Base-by-base conservation (phyloP, 2,113 vertebrate species). In the Sturnus vulgaris region DNA sequence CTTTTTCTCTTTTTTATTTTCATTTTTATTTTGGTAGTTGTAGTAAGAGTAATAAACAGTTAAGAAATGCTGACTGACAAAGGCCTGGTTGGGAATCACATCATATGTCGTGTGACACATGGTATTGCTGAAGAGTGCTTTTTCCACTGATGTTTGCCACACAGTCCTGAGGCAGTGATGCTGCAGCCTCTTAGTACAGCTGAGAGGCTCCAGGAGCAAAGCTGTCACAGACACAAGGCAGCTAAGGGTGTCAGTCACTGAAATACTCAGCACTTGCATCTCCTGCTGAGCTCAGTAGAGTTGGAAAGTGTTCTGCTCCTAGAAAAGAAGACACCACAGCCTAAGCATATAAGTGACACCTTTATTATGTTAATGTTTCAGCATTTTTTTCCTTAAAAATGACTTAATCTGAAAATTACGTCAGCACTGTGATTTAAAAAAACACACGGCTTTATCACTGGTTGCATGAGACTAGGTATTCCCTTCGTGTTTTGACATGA, bases 141-240 rank as follows among this genome's bases (percentile, higher is more conserved):
- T 91, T 91, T 46, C 71, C 24, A 13, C 18, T 37, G n/a, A 3
- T 57, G 39, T n/a, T 77, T 83, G 12, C 30, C 42, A 31, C 57
- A 1, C 10, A 11, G 22, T 65, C 31, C 19, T 1, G 0, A 21
- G 30, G 70, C 76, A 53, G 71, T 27, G 30, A 47, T 0, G 1
- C 13, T 56, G 27, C 75, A 73, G 22, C 17, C 33, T 86, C 24
- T 68, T 21, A 16, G 15, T 30, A 1, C 24, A 52, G 71, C 60
- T 77, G 52, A n/a, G 69, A 64, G 59, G 14, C 57, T 55, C 33
- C 24, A 42, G 61, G 56, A 68, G 65, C 56, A 63, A 68, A 64
- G 31, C 31, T 42, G 69, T n/a, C 2, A 3, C 56, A 56, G 30
- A 12, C 52, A 42, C 21, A 7, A 56, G 56, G n/a, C 27, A 25